phyloP scores from a whole-genome alignment of 2,113 vertebrate species.

The Lonchura striata region DNA sequence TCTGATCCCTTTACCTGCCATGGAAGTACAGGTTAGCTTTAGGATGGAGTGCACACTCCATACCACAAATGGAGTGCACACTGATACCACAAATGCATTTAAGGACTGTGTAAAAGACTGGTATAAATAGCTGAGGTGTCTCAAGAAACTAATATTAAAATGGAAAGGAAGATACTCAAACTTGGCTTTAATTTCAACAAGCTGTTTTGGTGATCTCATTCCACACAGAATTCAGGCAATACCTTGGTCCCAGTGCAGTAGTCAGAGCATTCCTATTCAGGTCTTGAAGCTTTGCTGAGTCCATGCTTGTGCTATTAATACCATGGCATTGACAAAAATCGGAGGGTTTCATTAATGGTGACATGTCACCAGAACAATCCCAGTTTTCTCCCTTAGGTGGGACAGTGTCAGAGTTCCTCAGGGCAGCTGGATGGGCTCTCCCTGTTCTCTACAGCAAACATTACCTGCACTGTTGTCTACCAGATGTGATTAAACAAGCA shows the following conservation, averaged over 20 bases:
- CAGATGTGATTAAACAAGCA: background rate
- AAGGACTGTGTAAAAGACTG: background rate
- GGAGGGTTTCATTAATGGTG: background rate
- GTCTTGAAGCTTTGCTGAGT: background rate
- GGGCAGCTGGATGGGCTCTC: background rate
- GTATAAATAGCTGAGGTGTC: background rate
- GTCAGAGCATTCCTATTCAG: accelerated
- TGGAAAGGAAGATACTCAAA: background rate
- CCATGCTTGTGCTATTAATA: background rate
- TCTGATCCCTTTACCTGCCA: background rate
- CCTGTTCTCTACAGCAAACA: background rate
- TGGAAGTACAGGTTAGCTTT: background rate
- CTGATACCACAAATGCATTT: background rate
- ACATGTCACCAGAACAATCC: background rate
- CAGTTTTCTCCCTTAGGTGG: background rate
- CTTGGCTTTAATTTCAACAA: background rate
- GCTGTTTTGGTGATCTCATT: background rate
- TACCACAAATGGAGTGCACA: background rate
- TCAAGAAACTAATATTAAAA: background rate
- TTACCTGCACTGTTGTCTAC: too few species aligned
- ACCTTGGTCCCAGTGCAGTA: background rate
- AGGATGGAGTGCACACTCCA: background rate
- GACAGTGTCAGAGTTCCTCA: background rate
- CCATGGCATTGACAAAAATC: background rate
- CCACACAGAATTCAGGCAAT: background rate